Base-by-base conservation (phyloP, 2,797 vertebrate species). In the Typhlichthys eigenmanni region DNA sequence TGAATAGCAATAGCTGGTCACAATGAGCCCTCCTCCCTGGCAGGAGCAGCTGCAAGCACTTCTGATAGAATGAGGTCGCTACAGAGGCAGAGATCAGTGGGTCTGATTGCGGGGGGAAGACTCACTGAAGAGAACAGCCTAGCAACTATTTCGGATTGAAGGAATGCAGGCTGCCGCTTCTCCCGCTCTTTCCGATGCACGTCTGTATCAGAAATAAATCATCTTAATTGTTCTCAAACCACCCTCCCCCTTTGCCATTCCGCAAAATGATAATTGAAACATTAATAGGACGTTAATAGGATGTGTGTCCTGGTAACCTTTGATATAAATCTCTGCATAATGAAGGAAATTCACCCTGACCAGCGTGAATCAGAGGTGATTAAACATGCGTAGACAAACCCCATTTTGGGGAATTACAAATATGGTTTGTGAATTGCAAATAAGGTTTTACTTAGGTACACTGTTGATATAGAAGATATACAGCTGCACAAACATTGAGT, bases 11-110 rank as follows among this genome's bases (percentile, higher is more conserved):
- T 78, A 72, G 76, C 75, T 77, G 85, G 81, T 81, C 85, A 85
- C 89, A 89, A 89, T 89, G 82, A 88, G 81, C 17, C 57, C 68
- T 60, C 13, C 57, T 65, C 71, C 74, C 57, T 54, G 14, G 76
- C 75, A 76, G 71, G 79, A 90, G 89, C 91, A 91, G 92, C 89
- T 91, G 89, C 81, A 73, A 76, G 77, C 46, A 71, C 85, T 90
- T 91, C 75, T 89, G 87, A 91, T 87, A 88, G 87, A 92, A 93
- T 91, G 90, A 88, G 91, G 91, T 91, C 90, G 88, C 65, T 70
- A 58, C 81, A 86, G 85, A 74, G 81, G 76, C 85, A 80, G 79
- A 88, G 88, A 91, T 92, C 87, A 86, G 86, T 71, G 82, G 19
- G 72, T 48, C 75, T 88, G 88, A 92, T 87, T 85, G 87, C 83